These are phyloP conservation scores for Stramonita haemastoma DNA, from an alignment of 2,888 invertebrate genomes.

Conservation along the genomic window DNA sequence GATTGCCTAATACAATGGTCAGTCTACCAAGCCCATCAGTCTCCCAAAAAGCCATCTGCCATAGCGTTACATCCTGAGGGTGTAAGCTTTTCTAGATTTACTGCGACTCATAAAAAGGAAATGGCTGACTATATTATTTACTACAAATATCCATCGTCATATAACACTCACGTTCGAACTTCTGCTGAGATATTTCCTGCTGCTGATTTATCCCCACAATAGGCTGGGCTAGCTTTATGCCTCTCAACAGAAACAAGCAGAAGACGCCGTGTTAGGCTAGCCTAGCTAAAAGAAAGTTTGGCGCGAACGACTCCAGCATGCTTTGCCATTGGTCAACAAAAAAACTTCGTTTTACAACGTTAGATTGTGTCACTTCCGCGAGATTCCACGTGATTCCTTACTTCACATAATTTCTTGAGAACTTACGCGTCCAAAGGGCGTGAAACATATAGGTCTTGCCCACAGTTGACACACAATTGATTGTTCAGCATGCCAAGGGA, in stretches of 20 bases:
- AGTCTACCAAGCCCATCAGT: no score
- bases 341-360: slow-evolving; percentile 25
- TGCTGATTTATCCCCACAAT: not conserved
- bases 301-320: not conserved
- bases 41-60: no score
- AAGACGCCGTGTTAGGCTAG: no score
- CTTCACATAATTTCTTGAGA: slow-evolving; percentile 6
- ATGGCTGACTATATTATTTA: no score
- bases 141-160: no score
- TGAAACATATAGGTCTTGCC: not conserved
- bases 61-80: no score
- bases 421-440: not conserved
- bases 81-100: no score
- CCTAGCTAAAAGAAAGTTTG: not conserved
- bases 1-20: no score
- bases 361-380: slow-evolving; percentile 28
- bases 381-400: not conserved
- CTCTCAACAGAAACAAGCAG: not conserved
- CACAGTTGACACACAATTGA: not conserved
- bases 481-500: slow-evolving; percentile 35
- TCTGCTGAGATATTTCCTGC: not conserved
- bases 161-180: not conserved
- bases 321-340: not conserved
- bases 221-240: not conserved
- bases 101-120: no score